Evolutionary conservation across 2,797 vertebrate species (phyloP).

Genomic region (Fistularia commersonii): DNA sequence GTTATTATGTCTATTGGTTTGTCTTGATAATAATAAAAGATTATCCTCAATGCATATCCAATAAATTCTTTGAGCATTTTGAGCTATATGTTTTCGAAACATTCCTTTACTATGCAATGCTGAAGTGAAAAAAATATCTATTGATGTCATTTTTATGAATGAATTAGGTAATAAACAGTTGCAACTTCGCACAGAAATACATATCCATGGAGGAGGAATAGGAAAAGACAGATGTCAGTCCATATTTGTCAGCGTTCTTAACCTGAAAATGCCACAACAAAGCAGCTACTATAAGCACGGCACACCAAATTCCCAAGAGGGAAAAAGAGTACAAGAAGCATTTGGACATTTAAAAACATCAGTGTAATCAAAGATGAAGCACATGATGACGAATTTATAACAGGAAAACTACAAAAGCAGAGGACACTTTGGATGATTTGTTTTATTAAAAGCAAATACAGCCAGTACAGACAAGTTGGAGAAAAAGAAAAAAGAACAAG

Average conservation of each 20-base stretch:
- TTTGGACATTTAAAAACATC: neutral
- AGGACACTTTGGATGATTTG: too few relatives aligned
- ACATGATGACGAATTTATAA: too few relatives aligned
- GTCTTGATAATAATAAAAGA: conserved; percentile 8
- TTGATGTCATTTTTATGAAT: too few relatives aligned
- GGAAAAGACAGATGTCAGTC: conserved; percentile 20
- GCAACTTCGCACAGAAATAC: conserved; percentile 11
- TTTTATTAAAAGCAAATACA: neutral
- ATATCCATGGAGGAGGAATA: conserved; percentile 1
- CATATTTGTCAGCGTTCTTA: conserved; percentile 15
- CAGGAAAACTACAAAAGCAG: too few relatives aligned
- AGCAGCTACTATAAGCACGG: neutral
- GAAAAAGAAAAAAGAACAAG: conserved; percentile 5
- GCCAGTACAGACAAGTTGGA: conserved; percentile 9
- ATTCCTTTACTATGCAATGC: too few relatives aligned
- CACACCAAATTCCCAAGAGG: neutral
- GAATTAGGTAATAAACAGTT: too few relatives aligned
- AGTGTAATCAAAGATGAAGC: conserved; percentile 4
- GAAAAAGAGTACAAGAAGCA: conserved; percentile 5
- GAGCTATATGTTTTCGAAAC: too few relatives aligned
- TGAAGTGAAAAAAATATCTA: too few relatives aligned
- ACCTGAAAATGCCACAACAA: conserved; percentile 2
- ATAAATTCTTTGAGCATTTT: conserved; percentile 8
- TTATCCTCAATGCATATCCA: conserved; percentile 16
- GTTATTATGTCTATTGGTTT: conserved; percentile 18